Conservation (phyloP, 2,113 vertebrate species). For the Mobula birostris region DNA sequence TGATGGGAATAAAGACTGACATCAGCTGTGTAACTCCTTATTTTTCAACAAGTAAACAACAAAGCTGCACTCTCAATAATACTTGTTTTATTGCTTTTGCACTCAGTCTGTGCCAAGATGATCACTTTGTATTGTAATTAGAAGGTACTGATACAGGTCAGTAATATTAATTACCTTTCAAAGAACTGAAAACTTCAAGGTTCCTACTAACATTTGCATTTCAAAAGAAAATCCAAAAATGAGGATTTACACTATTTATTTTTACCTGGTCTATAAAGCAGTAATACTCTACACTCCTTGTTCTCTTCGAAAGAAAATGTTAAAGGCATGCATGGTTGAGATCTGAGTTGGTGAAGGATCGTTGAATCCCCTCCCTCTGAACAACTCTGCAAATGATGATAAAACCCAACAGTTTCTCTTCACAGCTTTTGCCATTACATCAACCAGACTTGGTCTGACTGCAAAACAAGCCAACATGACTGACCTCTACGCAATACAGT, state of each 20-base stretch:
- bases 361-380: background rate
- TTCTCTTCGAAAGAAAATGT: background rate
- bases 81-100: conserved; percentile 26
- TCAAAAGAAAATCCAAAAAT: background rate
- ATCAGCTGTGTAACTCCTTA: background rate
- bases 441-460: background rate
- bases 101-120: conserved; percentile 13
- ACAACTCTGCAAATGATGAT: background rate
- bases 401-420: background rate
- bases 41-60: conserved; percentile 17
- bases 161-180: background rate
- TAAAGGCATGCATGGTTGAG: background rate
- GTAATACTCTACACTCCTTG: background rate
- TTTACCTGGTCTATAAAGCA: background rate
- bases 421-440: background rate
- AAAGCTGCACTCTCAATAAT: background rate
- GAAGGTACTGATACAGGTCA: background rate
- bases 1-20: conserved; percentile 2
- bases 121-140: conserved; percentile 22
- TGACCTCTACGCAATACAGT: background rate
- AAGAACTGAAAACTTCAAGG: background rate
- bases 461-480: background rate
- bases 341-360: background rate
- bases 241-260: background rate
- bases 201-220: conserved; percentile 7